These are phyloP conservation scores for Leuciscus waleckii DNA, from an alignment of 2,797 vertebrate species.

Conservation along the genomic window DNA sequence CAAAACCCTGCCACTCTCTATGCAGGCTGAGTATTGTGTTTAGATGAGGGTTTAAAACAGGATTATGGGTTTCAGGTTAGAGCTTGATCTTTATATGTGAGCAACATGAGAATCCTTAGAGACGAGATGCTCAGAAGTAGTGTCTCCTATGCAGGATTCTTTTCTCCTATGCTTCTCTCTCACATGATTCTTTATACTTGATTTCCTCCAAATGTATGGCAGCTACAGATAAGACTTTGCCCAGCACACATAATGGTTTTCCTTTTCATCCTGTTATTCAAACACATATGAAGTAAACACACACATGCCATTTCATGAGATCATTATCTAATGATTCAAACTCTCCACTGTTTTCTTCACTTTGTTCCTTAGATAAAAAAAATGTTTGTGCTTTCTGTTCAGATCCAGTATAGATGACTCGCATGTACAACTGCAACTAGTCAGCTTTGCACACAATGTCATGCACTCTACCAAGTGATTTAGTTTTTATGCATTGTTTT, in stretches of 20 bases:
- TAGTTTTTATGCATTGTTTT: not conserved
- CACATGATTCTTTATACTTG: not conserved
- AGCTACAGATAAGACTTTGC: constrained; percentile 1
- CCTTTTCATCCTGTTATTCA: not conserved
- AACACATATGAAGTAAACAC: constrained; percentile 21
- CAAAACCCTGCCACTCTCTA: not conserved
- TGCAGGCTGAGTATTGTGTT: constrained; percentile 17
- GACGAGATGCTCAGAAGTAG: not conserved
- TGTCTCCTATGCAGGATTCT: not conserved
- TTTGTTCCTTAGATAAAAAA: not conserved
- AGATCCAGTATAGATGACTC: not conserved
- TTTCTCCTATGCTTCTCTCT: not conserved
- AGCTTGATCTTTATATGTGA: constrained; percentile 47
- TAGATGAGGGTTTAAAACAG: constrained; percentile 47
- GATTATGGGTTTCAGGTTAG: constrained; percentile 47
- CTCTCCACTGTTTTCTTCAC: not conserved
- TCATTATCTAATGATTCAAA: constrained; percentile 30
- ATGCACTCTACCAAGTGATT: not conserved
- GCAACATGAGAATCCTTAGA: constrained; percentile 47
- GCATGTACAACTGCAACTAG: not conserved
- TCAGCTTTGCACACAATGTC: not conserved
- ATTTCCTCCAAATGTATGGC: not conserved
- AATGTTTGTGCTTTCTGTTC: not conserved
- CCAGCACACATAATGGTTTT: not conserved
- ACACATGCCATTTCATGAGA: not conserved